These are phyloP conservation scores for Chascanopsetta lugubris DNA, from an alignment of 2,113 vertebrate genomes.

Conservation along the genomic window DNA sequence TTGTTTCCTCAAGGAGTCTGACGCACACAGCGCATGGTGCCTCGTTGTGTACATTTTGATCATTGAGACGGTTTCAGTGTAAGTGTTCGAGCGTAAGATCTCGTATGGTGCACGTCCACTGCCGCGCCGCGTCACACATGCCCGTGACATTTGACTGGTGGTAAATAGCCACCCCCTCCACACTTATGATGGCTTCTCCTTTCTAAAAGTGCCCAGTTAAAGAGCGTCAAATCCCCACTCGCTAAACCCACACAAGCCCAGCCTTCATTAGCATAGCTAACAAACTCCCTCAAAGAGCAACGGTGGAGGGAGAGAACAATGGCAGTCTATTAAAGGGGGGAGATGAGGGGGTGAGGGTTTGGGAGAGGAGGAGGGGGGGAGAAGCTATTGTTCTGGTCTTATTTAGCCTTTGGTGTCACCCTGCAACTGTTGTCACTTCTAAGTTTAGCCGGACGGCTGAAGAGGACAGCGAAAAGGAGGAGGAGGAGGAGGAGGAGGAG, in stretches of 20 bases:
- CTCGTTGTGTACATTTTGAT: constrained; percentile 28
- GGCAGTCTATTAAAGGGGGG: constrained; percentile 76
- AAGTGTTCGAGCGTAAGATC: constrained; percentile 35
- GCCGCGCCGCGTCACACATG: constrained; percentile 44
- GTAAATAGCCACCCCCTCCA: constrained; percentile 48
- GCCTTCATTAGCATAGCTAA: constrained; percentile 78
- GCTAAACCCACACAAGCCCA: constrained; percentile 68
- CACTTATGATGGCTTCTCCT: constrained; percentile 61
- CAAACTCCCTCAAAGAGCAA: constrained; percentile 75
- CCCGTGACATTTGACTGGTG: constrained; percentile 67
- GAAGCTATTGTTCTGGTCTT: constrained; percentile 74
- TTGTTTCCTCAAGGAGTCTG: constrained; percentile 53
- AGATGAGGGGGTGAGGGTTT: constrained; percentile 41
- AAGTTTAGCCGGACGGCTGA: constrained; percentile 77
- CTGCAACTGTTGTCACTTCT: constrained; percentile 83
- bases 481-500: constrained; percentile 37
- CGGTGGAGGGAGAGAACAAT: constrained; percentile 71
- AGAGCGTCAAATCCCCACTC: constrained; percentile 77
- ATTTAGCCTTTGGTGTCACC: constrained; percentile 78
- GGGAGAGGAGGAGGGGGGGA: constrained; percentile 5
- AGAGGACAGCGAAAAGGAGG: constrained; percentile 56
- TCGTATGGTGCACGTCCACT: constrained; percentile 27
- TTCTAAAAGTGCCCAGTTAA: constrained; percentile 75
- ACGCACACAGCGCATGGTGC: too few species aligned
- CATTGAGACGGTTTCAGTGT: constrained; percentile 13